Conservation (phyloP, 1,140 invertebrate species). For the Elymnias hypermnestra region DNA sequence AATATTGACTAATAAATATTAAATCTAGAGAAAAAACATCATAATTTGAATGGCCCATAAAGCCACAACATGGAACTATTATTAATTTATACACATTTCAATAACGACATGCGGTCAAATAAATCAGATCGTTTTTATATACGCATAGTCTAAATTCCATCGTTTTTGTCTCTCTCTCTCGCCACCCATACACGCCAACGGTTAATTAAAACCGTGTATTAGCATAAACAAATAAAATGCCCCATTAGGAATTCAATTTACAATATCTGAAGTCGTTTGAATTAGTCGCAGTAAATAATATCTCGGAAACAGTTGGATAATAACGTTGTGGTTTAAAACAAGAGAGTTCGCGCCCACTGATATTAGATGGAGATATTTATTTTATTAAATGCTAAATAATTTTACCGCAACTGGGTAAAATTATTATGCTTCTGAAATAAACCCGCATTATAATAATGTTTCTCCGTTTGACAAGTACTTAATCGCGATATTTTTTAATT, state of each 20-base stretch:
- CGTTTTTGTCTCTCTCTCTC: slow-evolving; percentile 29
- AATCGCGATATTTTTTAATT: too few relatives aligned
- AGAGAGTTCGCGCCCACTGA: slow-evolving; percentile 3
- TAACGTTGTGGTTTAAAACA: slow-evolving; percentile 34
- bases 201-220: slow-evolving; percentile 71
- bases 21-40: slow-evolving; percentile 1
- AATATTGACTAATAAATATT: slow-evolving; percentile 1
- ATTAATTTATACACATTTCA: slow-evolving; percentile 44
- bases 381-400: too few relatives aligned
- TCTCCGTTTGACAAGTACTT: too few relatives aligned
- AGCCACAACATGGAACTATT: slow-evolving; percentile 29
- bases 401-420: too few relatives aligned
- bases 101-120: slow-evolving; percentile 45
- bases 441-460: too few relatives aligned
- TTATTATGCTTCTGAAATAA: too few relatives aligned
- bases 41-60: slow-evolving; percentile 26
- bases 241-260: slow-evolving; percentile 75
- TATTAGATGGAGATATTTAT: too few relatives aligned
- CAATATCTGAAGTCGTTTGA: slow-evolving; percentile 70
- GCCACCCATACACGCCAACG: slow-evolving; percentile 35
- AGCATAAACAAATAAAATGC: slow-evolving; percentile 75
- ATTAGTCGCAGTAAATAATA: slow-evolving; percentile 75
- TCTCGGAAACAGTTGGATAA: slow-evolving; percentile 53
- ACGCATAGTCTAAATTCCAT: slow-evolving; percentile 41
- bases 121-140: slow-evolving; percentile 28